Conservation (phyloP, 2,113 vertebrate genomes). For the Hiodon alosoides region DNA sequence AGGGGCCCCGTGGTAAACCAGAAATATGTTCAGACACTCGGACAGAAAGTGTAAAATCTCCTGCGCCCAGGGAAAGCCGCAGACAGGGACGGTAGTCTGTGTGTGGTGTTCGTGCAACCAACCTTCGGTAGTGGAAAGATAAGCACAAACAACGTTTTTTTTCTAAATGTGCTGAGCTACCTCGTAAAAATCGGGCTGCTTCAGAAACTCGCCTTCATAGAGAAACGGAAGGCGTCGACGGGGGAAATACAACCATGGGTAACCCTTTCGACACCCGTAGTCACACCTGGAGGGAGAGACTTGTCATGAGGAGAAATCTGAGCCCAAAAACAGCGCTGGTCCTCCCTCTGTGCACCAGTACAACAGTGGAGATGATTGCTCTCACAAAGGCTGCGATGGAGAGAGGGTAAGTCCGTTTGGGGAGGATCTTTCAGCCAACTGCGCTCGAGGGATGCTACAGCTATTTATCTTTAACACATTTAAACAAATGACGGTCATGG, state of each 20-base stretch:
- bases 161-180: not conserved
- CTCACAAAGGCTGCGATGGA: not conserved
- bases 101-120: not conserved
- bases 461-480: not conserved
- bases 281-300: not conserved
- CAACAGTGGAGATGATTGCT: not conserved
- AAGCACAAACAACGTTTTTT: not conserved
- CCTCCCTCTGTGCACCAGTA: not conserved
- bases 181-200: not conserved
- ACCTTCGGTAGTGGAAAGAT: not conserved
- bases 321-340: not conserved
- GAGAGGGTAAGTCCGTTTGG: no score
- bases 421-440: no score
- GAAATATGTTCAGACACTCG: not conserved
- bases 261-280: not conserved
- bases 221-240: not conserved
- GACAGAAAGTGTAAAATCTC: not conserved
- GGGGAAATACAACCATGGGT: not conserved
- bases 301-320: constrained; percentile 16
- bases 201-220: not conserved
- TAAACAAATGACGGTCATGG: not conserved
- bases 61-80: not conserved
- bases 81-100: not conserved
- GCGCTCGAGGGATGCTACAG: not conserved
- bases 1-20: not conserved